Evolutionary conservation across 2,113 vertebrate genomes (phyloP).

Genomic region (Oenanthe melanoleuca): DNA sequence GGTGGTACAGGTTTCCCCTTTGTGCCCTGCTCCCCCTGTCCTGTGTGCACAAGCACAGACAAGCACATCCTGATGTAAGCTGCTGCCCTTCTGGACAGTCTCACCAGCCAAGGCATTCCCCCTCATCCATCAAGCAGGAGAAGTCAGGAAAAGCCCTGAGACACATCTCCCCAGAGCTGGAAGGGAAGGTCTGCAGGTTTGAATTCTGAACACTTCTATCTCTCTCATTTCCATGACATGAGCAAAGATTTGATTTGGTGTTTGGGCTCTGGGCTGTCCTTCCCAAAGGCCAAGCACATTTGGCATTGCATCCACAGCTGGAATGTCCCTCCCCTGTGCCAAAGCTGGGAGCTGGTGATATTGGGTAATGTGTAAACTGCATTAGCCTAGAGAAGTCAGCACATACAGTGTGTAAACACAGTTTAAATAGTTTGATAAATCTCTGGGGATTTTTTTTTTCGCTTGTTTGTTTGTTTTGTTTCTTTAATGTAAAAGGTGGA

Average conservation of each 20-base stretch:
- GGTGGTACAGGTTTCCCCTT: not conserved
- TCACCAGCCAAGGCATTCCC: not conserved
- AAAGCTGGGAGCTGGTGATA: not conserved
- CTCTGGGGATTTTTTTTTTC: not conserved
- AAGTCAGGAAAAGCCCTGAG: not conserved
- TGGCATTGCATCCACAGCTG: not conserved
- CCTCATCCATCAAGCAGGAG: not conserved
- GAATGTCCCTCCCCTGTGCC: not conserved
- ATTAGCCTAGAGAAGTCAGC: not conserved
- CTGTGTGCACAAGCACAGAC: fast-evolving
- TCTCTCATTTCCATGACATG: not conserved
- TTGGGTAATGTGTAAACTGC: not conserved
- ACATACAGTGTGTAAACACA: not conserved
- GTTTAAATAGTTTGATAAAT: not conserved
- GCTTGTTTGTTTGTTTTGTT: not conserved
- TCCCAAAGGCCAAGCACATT: not conserved
- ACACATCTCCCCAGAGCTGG: not conserved
- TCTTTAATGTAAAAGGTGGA: not conserved
- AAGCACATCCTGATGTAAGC: fast-evolving
- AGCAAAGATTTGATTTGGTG: not conserved
- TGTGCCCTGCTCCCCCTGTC: not conserved
- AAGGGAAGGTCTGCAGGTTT: not conserved
- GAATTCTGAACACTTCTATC: not conserved
- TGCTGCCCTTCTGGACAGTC: not conserved
- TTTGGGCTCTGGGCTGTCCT: not conserved